Evolutionary conservation across 1,140 invertebrate species (phyloP), one percentile per base, ranked within the genome.

Genomic region (Helicoverpa zea): DNA sequence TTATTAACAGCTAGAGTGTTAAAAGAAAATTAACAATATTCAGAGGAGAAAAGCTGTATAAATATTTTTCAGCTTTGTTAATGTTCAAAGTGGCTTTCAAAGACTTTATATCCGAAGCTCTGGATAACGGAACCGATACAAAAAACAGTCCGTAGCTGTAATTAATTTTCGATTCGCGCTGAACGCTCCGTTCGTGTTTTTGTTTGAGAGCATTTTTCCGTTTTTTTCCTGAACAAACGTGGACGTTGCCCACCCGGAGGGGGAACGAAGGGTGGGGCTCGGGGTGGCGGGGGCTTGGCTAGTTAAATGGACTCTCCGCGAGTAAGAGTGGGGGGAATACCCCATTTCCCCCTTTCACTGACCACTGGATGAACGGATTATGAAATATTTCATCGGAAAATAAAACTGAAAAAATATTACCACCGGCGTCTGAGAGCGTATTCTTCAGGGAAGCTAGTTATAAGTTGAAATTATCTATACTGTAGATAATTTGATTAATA

Each of bases 121-220:
- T 47, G 58, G 61, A 61, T n/a, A 49, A 51, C 73, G 43, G 52
- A 29, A n/a, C 75, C 49, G 75, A 77, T 64, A 77, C 59, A 77
- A 61, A 84, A 84, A 78, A 78, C 78, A 74, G 18, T 86, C 84
- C 79, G 81, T 81, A 84, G 83, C 86, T 84, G 84, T 88, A 89
- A 91, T 91, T 91, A 90, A 91, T 91, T 91, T 92, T 91, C 87
- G 84, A 90, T 89, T 88, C 87, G 84, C 87, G 81, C 78, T 82
- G 83, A 84, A 85, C 86, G 83, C 74, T 81, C 81, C 64, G 77
- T 83, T 83, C 85, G 81, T 85, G 79, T 86, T 88, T 87, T 88
- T 88, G 72, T 89, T 86, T 85, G 82, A 79, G 72, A 83, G 80
- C 81, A 81, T 89, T 89, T 88, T 86, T 79, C 79, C 70, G 59